A percentile compares a stretch with the other conserved stretches of the same genome.
Conservation (phyloP, 2,797 vertebrate genomes). For the Chloroceryle amazona region DNA sequence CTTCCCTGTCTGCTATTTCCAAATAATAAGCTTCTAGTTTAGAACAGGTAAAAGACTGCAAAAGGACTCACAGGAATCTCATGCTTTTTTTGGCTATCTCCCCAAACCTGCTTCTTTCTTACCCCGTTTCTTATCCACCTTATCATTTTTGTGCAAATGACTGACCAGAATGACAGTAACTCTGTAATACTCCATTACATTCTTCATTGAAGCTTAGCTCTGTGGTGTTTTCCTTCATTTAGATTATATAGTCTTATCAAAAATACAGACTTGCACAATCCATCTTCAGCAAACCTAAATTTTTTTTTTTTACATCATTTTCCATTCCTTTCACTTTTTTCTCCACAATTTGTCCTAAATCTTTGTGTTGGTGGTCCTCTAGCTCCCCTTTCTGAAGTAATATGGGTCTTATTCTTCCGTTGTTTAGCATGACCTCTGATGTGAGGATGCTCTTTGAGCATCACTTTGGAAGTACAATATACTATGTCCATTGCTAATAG, state of each 20-base stretch:
- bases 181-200: neutral
- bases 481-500: neutral
- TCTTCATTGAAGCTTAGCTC: neutral
- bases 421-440: neutral
- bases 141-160: neutral
- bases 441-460: neutral
- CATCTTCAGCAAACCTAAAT: neutral
- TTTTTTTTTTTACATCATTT: neutral
- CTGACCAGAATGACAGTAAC: neutral
- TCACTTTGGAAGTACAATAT: neutral
- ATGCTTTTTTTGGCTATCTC: neutral
- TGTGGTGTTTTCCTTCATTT: neutral
- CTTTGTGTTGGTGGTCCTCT: neutral
- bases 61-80: neutral
- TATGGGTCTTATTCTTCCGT: neutral
- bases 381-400: neutral
- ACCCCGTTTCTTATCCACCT: neutral
- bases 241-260: neutral
- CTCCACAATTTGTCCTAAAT: neutral
- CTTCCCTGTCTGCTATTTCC: neutral
- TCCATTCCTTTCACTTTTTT: neutral
- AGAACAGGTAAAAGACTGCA: neutral
- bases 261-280: neutral
- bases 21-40: neutral
- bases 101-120: neutral